A percentile compares a stretch with the other conserved stretches of the same genome.
These are phyloP conservation scores for Petrocephalus zakoni DNA, from an alignment of 2,113 vertebrate species.

Conservation along the genomic window DNA sequence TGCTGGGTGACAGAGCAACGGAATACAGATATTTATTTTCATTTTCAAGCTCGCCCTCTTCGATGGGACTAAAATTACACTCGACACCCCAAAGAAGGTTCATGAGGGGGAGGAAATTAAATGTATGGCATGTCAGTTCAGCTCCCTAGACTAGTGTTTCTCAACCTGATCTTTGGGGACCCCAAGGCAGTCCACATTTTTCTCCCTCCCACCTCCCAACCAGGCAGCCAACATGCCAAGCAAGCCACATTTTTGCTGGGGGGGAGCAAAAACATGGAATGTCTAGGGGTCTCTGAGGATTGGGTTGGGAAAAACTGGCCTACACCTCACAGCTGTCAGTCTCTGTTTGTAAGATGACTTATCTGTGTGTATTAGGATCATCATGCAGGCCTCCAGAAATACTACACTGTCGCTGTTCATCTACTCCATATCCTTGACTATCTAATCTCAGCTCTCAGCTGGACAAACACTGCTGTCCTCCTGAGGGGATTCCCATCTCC, in stretches of 20 bases:
- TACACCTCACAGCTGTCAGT: too few species aligned
- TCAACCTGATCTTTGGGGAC: neutral
- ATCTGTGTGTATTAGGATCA: neutral
- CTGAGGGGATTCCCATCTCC: neutral
- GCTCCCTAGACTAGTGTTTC: neutral
- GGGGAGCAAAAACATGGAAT: neutral
- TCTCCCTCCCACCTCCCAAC: neutral
- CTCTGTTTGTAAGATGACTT: neutral
- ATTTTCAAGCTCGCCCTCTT: neutral
- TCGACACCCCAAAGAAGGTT: neutral
- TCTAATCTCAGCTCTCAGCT: neutral
- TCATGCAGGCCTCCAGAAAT: neutral
- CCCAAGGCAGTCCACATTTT: neutral
- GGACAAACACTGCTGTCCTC: neutral
- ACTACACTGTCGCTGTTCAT: neutral
- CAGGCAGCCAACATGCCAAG: neutral
- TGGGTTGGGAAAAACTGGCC: neutral
- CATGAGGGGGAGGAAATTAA: neutral
- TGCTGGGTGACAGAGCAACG: neutral
- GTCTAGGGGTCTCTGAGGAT: neutral
- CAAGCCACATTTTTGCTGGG: neutral
- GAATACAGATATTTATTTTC: constrained; percentile 8
- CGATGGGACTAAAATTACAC: neutral
- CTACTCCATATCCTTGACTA: neutral
- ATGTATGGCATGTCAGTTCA: neutral